Evolutionary conservation across 2,113 vertebrate genomes (phyloP), one percentile per base, ranked within the genome.

Genomic region (Dissostichus mawsoni): DNA sequence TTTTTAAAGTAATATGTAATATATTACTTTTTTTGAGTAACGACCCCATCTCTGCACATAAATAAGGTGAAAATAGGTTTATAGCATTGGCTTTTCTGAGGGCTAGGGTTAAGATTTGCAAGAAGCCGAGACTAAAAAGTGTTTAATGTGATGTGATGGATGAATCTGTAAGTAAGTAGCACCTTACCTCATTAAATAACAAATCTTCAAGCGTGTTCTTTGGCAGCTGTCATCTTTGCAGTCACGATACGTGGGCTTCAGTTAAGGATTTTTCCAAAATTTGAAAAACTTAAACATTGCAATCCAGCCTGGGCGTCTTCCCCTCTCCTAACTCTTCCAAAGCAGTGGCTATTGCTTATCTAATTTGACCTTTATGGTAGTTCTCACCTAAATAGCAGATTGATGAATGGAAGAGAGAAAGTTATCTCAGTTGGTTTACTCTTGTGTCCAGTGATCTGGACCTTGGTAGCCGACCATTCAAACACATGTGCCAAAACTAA

Each of bases 161-260:
- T 45, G 13, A 78, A 58, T 41, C 29, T 29, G 29, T 67, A 45
- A 63, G 33, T 47, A 44, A 68, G 5, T 8, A 41, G 36, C 8
- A 65, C 10, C 86, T 96, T 96, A 99, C 98, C 98, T 97, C 96
- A 99, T 99, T 83, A 99, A 96, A 86, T 96, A 97, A 87, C 97
- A 99, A 88, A 98, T 97, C 95, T 98, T 98, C 83, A 98, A 88
- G 74, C 97, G 95, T 73, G 96, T 97, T 76, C 92, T 94, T 81
- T 95, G 90, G 77, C 94, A 93, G 84, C 87, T 88, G 51, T 96
- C 95, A 55, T 90, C 96, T n/a, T 77, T 91, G 69, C 96, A 95
- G 92, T 97, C 94, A 71, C 95, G 96, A 45, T 99, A 99, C 0
- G 98, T 99, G 77, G 36, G 18, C 1, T 70, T 73, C 9, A 47